phyloP scores from a whole-genome alignment of 2,888 invertebrate species.

The Chromoteleia sp. region DNA sequence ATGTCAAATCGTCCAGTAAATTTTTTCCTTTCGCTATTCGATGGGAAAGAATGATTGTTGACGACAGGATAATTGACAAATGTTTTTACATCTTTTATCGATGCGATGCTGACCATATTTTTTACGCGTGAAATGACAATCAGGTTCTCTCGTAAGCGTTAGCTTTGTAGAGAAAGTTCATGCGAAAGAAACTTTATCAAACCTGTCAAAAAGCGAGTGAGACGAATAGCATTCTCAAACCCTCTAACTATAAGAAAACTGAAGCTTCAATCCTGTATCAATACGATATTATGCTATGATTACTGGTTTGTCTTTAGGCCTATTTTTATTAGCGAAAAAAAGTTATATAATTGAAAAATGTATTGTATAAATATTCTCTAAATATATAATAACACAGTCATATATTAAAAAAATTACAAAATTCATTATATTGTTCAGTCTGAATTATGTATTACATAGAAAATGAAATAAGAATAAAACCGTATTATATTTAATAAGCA shows the following conservation, averaged over 20 bases:
- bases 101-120: conserved; percentile 27
- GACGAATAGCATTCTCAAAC: conserved; percentile 77
- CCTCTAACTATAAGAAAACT: conserved; percentile 73
- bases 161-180: conserved; percentile 72
- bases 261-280: conserved; percentile 51
- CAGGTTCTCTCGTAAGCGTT: conserved; percentile 61
- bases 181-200: conserved; percentile 77
- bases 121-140: conserved; percentile 48
- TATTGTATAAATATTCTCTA: too few species aligned
- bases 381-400: too few species aligned
- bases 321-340: conserved; percentile 7
- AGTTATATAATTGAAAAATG: too few species aligned
- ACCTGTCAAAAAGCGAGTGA: conserved; percentile 75
- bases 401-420: too few species aligned
- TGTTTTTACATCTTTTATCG: conserved; percentile 55
- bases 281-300: conserved; percentile 49
- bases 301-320: conserved; percentile 15
- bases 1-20: conserved; percentile 10
- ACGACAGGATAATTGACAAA: conserved; percentile 46
- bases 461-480: too few species aligned
- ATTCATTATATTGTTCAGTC: too few species aligned
- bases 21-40: conserved; percentile 19
- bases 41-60: conserved; percentile 42
- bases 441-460: too few species aligned
- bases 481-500: too few species aligned